phyloP scores from a whole-genome alignment of 2,888 invertebrate species.

The Chrysolina oricalcia region DNA sequence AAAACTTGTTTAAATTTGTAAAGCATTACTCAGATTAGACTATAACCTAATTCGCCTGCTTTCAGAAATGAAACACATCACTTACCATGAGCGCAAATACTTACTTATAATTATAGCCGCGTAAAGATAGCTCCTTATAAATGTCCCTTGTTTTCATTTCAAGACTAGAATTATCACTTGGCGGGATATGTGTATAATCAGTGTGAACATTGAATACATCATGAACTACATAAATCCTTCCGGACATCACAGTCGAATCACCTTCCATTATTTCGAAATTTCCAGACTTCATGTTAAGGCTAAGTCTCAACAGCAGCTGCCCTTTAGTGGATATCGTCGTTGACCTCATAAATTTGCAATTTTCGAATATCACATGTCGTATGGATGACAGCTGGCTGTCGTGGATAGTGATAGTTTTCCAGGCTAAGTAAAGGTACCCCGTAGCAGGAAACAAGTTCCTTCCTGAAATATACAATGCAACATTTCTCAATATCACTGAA shows the following conservation, averaged over 20 bases:
- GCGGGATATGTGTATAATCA: conserved; percentile 66
- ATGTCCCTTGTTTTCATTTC: conserved; percentile 76
- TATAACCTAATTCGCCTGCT: too few relatives aligned
- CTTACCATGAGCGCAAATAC: conserved; percentile 8
- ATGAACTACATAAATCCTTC: conserved; percentile 44
- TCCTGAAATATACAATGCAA: conserved; percentile 41
- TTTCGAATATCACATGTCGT: conserved; percentile 74
- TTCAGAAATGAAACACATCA: background rate
- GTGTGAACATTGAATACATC: background rate
- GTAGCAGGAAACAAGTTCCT: conserved; percentile 77
- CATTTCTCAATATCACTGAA: too few relatives aligned
- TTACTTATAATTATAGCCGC: conserved; percentile 77
- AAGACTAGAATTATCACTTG: conserved; percentile 66
- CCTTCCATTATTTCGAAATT: conserved; percentile 64
- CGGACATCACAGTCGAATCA: conserved; percentile 52
- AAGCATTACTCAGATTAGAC: too few relatives aligned
- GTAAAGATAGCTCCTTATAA: conserved; percentile 79
- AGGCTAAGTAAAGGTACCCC: conserved; percentile 67
- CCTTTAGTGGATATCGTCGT: conserved; percentile 70
- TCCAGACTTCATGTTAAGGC: conserved; percentile 54
- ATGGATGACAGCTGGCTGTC: conserved; percentile 66
- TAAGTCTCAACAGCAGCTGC: background rate
- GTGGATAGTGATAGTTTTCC: conserved; percentile 73
- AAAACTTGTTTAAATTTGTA: too few relatives aligned
- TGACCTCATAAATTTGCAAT: conserved; percentile 76